Conservation (phyloP, 2,888 invertebrate genomes). For the Bhutanitis thaidina region DNA sequence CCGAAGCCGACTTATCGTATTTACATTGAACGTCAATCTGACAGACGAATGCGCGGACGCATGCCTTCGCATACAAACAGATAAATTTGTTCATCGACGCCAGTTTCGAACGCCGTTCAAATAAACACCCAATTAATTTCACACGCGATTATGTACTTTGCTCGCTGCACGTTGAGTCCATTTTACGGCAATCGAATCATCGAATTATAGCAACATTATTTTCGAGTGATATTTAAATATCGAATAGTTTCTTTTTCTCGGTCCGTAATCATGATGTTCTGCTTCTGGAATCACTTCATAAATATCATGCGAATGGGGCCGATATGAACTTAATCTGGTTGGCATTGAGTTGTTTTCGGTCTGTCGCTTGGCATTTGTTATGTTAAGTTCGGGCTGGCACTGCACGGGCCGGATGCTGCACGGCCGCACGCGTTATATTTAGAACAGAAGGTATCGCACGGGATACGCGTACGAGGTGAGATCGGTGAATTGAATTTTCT, state of each 20-base stretch:
- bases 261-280: slow-evolving; percentile 44
- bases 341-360: slow-evolving; percentile 27
- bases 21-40: slow-evolving; percentile 33
- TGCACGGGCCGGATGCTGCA: slow-evolving; percentile 47
- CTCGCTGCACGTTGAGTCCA: slow-evolving; percentile 14
- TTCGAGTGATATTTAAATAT: slow-evolving; percentile 52
- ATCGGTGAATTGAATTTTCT: too few species aligned
- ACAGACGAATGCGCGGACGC: slow-evolving; percentile 39
- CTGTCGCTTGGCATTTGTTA: slow-evolving; percentile 28
- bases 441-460: slow-evolving; percentile 45
- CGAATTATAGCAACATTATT: slow-evolving; percentile 37
- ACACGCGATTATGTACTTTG: slow-evolving; percentile 24
- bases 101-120: slow-evolving; percentile 31
- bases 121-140: slow-evolving; percentile 28
- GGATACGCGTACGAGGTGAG: slow-evolving; percentile 49
- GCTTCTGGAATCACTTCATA: slow-evolving; percentile 46
- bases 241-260: slow-evolving; percentile 41
- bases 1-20: slow-evolving; percentile 30
- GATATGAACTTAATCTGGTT: slow-evolving; percentile 26
- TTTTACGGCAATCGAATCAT: slow-evolving; percentile 4
- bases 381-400: slow-evolving; percentile 43
- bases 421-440: slow-evolving; percentile 45
- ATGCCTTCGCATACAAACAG: slow-evolving; percentile 40
- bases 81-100: slow-evolving; percentile 46
- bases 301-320: slow-evolving; percentile 21